Base-by-base conservation (phyloP, 2,113 vertebrate genomes). In the Corapipo altera region DNA sequence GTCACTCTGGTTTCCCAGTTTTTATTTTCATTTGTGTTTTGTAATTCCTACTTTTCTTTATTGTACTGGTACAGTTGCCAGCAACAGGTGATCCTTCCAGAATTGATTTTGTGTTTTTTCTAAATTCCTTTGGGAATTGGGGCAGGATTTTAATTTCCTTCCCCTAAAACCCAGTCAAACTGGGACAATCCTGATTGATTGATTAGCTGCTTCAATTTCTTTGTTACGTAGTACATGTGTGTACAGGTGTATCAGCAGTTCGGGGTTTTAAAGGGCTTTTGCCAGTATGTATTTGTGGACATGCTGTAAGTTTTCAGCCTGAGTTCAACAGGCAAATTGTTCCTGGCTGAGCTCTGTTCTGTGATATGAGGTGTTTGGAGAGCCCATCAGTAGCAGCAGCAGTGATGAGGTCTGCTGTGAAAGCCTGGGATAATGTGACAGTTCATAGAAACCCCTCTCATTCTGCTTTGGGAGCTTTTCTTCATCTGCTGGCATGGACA, bases 1-100 rank as follows among this genome's bases (percentile, higher is more conserved):
- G 30, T 37, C 37, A 33, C 54, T 71, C 15, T 15, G 5, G 46
- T 69, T 76, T 72, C 8, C 8, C 32, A n/a, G 10, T 55, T 91
- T 54, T 77, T 79, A n/a, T 89, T 89, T 73, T 28, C 39, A 33
- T 69, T 85, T 67, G 4, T 49, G 9, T 80, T 96, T 93, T 74
- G 11, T 41, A 62, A 41, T 80, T 71, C 12, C 11, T 75, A 1
- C 10, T 89, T 93, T 79, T 66, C 46, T 26, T 1, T 33, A 35
- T 8, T 4, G 7, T 51, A 5, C 41, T 65, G 5, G 37, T 76
- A 52, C 15, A 61, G 9, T 61, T 44, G 35, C 15, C 64, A 74
- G 33, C 20, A 84, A 61, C 52, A 33, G 37, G 15, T 51, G 33
- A 66, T 85, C 27, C 46, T 92, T 75, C 65, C 70, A 71, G 59